These are phyloP conservation scores for Hemicordylus capensis DNA, from an alignment of 2,113 vertebrate species.

Conservation along the genomic window DNA sequence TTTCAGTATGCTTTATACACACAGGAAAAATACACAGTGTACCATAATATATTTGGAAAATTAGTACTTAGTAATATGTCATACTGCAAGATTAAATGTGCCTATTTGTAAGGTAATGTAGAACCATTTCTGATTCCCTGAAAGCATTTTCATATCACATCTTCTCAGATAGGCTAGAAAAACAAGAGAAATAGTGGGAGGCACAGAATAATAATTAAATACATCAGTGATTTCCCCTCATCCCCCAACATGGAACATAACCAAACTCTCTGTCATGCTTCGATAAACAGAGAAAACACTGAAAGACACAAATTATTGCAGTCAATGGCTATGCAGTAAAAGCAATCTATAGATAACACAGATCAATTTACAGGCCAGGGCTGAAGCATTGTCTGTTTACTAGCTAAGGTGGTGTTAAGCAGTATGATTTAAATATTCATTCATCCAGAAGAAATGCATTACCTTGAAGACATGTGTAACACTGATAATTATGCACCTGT, in stretches of 20 bases:
- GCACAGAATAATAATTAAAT: constrained; percentile 45
- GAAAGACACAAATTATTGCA: constrained; percentile 62
- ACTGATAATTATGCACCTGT: constrained; percentile 62
- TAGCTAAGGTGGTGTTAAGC: constrained; percentile 47
- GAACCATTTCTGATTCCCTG: neutral
- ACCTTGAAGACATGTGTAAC: constrained; percentile 43
- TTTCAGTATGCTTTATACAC: constrained; percentile 8
- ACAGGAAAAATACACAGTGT: neutral
- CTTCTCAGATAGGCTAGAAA: constrained; percentile 4
- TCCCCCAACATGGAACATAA: constrained; percentile 55
- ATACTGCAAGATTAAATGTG: neutral
- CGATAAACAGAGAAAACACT: constrained; percentile 52
- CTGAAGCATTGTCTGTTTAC: constrained; percentile 48
- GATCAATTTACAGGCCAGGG: constrained; percentile 52
- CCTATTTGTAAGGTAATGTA: constrained; percentile 1
- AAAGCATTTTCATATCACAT: neutral
- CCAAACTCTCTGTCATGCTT: constrained; percentile 38
- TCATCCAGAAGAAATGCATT: constrained; percentile 58
- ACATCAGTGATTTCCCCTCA: neutral
- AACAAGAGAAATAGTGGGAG: neutral
- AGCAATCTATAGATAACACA: constrained; percentile 57
- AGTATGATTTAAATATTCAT: constrained; percentile 60
- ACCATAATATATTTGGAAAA: neutral
- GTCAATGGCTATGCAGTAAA: constrained; percentile 48
- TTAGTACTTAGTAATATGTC: neutral